These are phyloP conservation scores for Isoperla grammatica DNA, from an alignment of 2,888 invertebrate genomes.

Conservation along the genomic window DNA sequence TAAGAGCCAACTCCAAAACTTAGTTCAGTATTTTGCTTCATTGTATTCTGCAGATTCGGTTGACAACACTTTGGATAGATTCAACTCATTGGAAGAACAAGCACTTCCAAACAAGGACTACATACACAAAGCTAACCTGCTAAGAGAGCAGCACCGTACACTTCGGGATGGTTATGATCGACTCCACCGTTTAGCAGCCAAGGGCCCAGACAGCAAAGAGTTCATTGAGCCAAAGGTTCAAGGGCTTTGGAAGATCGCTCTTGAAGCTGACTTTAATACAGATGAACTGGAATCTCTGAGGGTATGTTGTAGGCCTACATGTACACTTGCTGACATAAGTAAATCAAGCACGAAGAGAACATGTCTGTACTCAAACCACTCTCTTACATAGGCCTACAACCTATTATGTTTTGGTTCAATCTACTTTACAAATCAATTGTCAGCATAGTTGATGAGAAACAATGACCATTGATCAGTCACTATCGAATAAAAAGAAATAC, in stretches of 20 bases:
- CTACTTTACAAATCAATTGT: too few relatives aligned
- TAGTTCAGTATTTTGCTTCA: neutral
- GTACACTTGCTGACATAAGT: too few relatives aligned
- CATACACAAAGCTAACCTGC: constrained; percentile 59
- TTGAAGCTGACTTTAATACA: constrained; percentile 70
- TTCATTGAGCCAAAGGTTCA: constrained; percentile 90
- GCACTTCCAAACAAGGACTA: constrained; percentile 57
- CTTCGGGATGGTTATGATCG: constrained; percentile 74
- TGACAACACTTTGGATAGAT: constrained; percentile 59
- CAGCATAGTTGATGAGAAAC: too few relatives aligned
- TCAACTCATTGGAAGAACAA: constrained; percentile 59
- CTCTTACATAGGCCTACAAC: too few relatives aligned
- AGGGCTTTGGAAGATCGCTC: constrained; percentile 78
- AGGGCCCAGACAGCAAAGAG: constrained; percentile 74
- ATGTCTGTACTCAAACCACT: too few relatives aligned
- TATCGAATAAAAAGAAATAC: too few relatives aligned
- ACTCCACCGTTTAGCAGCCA: constrained; percentile 65
- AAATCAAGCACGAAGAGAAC: too few relatives aligned
- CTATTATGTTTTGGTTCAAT: too few relatives aligned
- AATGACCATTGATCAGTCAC: too few relatives aligned
- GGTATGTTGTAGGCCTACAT: too few relatives aligned
- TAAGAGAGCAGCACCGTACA: constrained; percentile 68
- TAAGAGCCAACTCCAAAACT: too few relatives aligned
- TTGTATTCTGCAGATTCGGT: constrained; percentile 36
- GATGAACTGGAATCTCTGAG: constrained; percentile 79